These are phyloP conservation scores for Dynastes maya DNA, from an alignment of 2,888 invertebrate genomes.

Conservation along the genomic window DNA sequence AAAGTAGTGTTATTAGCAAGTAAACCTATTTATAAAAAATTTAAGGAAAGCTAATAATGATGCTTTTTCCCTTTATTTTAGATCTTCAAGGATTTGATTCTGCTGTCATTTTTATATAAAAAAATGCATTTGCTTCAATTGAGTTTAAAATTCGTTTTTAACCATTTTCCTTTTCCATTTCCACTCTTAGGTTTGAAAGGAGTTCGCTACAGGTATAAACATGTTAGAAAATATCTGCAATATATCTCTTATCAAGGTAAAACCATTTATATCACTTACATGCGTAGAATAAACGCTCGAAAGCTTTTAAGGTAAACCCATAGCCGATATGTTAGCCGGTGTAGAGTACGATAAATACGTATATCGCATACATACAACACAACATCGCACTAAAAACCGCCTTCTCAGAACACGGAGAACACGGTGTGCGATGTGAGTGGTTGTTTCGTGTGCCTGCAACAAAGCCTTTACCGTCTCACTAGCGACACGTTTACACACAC, in stretches of 20 bases:
- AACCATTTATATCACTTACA: constrained; percentile 1
- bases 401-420: constrained; percentile 5
- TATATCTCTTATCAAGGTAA: not conserved
- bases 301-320: constrained; percentile 16
- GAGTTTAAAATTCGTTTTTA: too few relatives aligned
- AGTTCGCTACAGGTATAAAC: not conserved
- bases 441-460: not conserved
- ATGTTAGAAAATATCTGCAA: not conserved
- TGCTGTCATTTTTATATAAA: too few relatives aligned
- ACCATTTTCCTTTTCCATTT: too few relatives aligned
- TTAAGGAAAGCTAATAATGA: too few relatives aligned
- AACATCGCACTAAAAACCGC: not conserved
- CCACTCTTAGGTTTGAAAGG: not conserved
- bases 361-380: not conserved
- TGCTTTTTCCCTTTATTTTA: too few relatives aligned
- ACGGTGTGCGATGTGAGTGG: not conserved
- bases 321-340: not conserved
- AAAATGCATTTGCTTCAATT: too few relatives aligned
- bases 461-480: not conserved
- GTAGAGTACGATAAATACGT: not conserved
- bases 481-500: not conserved
- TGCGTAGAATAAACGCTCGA: constrained; percentile 7
- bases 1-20: too few relatives aligned
- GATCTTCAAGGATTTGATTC: too few relatives aligned
- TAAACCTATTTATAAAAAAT: too few relatives aligned